phyloP scores from a whole-genome alignment of 2,888 invertebrate species.

The Shargacucullia verbasci region DNA sequence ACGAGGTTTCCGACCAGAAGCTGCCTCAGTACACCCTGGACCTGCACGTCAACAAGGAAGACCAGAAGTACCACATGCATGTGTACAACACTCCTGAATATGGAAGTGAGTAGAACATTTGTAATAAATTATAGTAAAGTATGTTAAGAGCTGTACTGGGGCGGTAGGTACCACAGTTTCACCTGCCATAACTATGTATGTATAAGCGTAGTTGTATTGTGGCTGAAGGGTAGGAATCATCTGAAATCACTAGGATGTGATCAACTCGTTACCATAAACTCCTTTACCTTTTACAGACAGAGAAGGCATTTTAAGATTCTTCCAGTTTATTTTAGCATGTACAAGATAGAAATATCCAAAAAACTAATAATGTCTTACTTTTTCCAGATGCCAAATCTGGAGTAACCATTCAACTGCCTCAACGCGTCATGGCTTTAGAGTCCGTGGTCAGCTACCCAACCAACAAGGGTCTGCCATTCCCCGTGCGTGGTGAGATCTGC shows the following conservation, averaged over 20 bases:
- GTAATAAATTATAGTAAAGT: no score
- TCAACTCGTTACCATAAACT: no score
- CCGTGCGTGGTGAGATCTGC: slow-evolving; percentile 90
- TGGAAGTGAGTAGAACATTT: slow-evolving; percentile 83
- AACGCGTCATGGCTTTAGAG: slow-evolving; percentile 91
- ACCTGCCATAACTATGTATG: no score
- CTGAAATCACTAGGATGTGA: no score
- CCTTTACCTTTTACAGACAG: no score
- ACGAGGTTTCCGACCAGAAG: slow-evolving; percentile 88
- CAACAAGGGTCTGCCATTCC: slow-evolving; percentile 85
- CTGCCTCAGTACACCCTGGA: slow-evolving; percentile 91
- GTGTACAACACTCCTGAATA: slow-evolving; percentile 90
- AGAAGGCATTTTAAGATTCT: no score
- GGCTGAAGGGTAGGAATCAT: no score
- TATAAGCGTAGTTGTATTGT: no score
- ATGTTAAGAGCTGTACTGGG: no score
- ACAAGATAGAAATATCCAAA: no score
- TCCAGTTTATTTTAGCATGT: no score
- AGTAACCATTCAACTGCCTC: slow-evolving; percentile 91
- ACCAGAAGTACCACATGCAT: slow-evolving; percentile 92
- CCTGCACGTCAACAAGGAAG: slow-evolving; percentile 92
- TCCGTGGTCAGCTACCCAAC: slow-evolving; percentile 83
- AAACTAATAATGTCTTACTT: slow-evolving; percentile 2
- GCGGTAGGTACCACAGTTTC: no score
- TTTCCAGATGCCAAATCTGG: slow-evolving; percentile 79